Evolutionary conservation across 1,140 invertebrate genomes (phyloP).

Genomic region (Alviniconcha marisindica): DNA sequence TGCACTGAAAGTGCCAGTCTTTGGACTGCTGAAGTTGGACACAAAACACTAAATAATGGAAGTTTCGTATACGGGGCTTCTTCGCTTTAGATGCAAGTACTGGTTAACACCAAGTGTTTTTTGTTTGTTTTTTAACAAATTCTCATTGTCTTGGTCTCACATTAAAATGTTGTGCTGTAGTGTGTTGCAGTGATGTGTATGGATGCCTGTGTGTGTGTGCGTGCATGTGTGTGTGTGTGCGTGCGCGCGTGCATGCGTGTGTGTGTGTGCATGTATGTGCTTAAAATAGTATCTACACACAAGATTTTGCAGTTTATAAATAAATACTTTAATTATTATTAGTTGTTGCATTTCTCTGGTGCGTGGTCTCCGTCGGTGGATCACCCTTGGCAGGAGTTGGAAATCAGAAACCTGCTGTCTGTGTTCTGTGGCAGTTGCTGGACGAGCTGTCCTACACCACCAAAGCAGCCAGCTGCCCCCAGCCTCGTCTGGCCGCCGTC

Average conservation of each 20-base stretch:
- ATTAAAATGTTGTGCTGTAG: too few relatives aligned
- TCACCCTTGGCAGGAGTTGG: neutral
- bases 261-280: neutral
- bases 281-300: neutral
- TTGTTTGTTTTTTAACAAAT: too few relatives aligned
- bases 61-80: too few relatives aligned
- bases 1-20: too few relatives aligned
- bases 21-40: too few relatives aligned
- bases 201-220: neutral
- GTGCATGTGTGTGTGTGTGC: neutral
- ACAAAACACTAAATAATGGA: too few relatives aligned
- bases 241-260: neutral
- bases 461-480: constrained; percentile 52
- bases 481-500: constrained; percentile 63
- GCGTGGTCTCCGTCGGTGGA: neutral
- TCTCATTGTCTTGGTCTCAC: too few relatives aligned
- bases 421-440: constrained; percentile 58
- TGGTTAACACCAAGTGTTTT: too few relatives aligned
- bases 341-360: neutral
- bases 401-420: too few relatives aligned
- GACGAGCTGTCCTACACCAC: constrained; percentile 64
- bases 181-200: neutral
- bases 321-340: too few relatives aligned
- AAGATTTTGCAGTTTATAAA: too few relatives aligned
- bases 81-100: too few relatives aligned